Conservation (phyloP, 2,113 vertebrate species). For the Rhabdornis inornatus region DNA sequence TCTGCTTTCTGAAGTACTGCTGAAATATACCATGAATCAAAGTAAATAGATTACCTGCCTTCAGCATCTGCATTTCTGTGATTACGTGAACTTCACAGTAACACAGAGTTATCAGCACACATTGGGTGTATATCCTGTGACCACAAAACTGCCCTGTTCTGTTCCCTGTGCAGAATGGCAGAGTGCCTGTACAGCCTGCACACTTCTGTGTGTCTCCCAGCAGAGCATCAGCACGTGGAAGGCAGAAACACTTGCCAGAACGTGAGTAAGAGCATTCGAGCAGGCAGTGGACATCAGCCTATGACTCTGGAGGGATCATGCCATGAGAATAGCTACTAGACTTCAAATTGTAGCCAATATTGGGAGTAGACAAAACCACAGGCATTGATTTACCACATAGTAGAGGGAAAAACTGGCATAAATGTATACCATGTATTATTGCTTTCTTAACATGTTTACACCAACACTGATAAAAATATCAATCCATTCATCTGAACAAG, state of each 20-base stretch:
- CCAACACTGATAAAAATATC: not conserved
- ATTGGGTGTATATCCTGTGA: not conserved
- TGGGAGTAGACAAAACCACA: not conserved
- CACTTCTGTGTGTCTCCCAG: rapidly evolving
- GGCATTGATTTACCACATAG: not conserved
- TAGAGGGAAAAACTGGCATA: not conserved
- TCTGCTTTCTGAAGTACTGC: not conserved
- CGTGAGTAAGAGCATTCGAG: not conserved
- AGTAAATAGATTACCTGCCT: not conserved
- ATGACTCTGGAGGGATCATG: not conserved
- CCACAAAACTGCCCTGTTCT: not conserved
- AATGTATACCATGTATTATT: not conserved
- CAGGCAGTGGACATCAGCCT: rapidly evolving
- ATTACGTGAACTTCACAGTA: not conserved
- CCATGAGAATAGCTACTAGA: rapidly evolving
- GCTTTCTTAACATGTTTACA: not conserved
- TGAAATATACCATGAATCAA: not conserved
- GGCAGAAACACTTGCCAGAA: not conserved
- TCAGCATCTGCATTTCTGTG: not conserved
- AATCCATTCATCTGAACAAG: not conserved
- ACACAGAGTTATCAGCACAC: not conserved
- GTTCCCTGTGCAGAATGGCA: not conserved
- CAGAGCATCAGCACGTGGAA: not conserved
- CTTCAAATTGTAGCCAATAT: not conserved
- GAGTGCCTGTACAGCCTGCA: not conserved